These are phyloP conservation scores for Lipophrys pholis DNA, from an alignment of 2,113 vertebrate species.

Conservation along the genomic window DNA sequence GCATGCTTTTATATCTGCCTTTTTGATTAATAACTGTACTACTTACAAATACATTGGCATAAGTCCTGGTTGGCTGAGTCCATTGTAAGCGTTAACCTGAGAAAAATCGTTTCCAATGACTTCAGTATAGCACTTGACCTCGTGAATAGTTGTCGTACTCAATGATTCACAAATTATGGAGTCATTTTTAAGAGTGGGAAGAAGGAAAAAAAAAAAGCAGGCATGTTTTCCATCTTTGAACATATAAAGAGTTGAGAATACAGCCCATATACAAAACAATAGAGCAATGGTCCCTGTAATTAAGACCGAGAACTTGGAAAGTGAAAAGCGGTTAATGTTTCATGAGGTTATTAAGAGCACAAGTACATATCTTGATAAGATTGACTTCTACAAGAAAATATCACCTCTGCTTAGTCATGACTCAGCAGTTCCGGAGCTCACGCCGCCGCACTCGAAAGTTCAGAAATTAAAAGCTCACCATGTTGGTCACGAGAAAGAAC, in stretches of 20 bases:
- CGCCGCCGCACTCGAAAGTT: constrained; percentile 17
- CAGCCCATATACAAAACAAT: constrained; percentile 83
- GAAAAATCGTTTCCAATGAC: constrained; percentile 47
- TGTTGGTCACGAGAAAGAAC: constrained; percentile 30
- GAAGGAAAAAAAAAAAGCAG: constrained; percentile 87
- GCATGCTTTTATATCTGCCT: constrained; percentile 24
- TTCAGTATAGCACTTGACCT: constrained; percentile 60
- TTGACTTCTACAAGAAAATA: constrained; percentile 37
- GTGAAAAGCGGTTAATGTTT: constrained; percentile 27
- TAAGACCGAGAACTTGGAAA: constrained; percentile 10
- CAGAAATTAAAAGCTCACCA: constrained; percentile 50
- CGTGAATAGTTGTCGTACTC: constrained; percentile 42
- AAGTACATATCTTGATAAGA: constrained; percentile 58
- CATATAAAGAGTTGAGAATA: constrained; percentile 92
- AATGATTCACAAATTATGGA: constrained; percentile 44
- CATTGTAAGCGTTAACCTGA: constrained; percentile 59
- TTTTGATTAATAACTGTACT: constrained; percentile 60
- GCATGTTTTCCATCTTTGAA: constrained; percentile 91
- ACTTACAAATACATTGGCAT: constrained; percentile 79
- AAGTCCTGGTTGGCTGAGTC: constrained; percentile 55
- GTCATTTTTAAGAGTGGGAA: constrained; percentile 23
- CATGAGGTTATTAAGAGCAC: constrained; percentile 44
- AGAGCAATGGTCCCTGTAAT: constrained; percentile 54
- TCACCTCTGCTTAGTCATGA: constrained; percentile 15
- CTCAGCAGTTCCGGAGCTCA: constrained; percentile 8